Evolutionary conservation across 1,140 invertebrate species (phyloP).

Genomic region (Dendroctonus valens): DNA sequence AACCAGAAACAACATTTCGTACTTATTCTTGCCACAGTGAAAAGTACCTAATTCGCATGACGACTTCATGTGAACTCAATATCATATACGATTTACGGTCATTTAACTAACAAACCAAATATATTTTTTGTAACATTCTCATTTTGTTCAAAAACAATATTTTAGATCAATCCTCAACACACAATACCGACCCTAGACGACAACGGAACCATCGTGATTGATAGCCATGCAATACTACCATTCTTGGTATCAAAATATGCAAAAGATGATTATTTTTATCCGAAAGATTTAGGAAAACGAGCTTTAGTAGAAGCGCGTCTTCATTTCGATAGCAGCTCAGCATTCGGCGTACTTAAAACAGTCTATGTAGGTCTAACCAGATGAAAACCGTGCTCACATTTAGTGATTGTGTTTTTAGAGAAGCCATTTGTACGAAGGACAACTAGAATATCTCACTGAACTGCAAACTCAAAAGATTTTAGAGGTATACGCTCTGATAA

Average conservation of each 20-base stretch:
- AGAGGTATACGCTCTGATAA: constrained; percentile 47
- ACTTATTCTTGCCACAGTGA: no score
- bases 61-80: no score
- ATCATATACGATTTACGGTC: no score
- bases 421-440: constrained; percentile 19
- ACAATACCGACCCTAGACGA: constrained; percentile 67
- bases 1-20: no score
- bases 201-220: constrained; percentile 59
- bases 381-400: not conserved
- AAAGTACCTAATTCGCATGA: no score
- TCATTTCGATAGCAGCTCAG: constrained; percentile 53
- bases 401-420: constrained; percentile 29
- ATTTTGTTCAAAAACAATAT: not conserved
- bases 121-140: no score
- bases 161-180: constrained; percentile 63
- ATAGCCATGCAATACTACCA: constrained; percentile 60
- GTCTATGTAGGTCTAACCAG: constrained; percentile 8
- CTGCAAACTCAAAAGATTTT: constrained; percentile 32
- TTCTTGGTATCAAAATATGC: constrained; percentile 61
- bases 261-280: constrained; percentile 58
- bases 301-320: constrained; percentile 56
- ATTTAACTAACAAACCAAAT: no score
- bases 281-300: constrained; percentile 55
- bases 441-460: constrained; percentile 7
- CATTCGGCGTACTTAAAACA: constrained; percentile 11